A percentile compares a stretch with the other conserved stretches of the same genome.
Evolutionary conservation across 2,888 invertebrate genomes (phyloP).

Genomic region (Caenorhabditis afra): DNA sequence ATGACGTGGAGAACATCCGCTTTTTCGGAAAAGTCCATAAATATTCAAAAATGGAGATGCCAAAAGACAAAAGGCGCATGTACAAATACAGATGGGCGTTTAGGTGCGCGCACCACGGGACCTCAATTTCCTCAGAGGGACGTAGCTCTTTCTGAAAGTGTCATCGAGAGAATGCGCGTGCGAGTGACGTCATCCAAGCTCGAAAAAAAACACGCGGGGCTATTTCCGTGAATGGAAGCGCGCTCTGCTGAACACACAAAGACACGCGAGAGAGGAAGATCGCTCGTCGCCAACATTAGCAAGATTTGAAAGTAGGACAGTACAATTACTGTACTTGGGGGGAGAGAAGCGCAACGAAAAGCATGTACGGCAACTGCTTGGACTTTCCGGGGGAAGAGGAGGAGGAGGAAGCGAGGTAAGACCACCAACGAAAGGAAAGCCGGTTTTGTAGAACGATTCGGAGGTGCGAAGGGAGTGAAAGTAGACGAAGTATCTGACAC

Average conservation of each 20-base stretch:
- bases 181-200: neutral
- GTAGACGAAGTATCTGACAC: constrained; percentile 41
- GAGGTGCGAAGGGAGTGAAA: constrained; percentile 44
- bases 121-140: neutral
- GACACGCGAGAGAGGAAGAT: too few species aligned
- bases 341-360: constrained; percentile 2
- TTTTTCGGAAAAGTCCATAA: constrained; percentile 14
- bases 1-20: constrained; percentile 11
- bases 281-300: neutral
- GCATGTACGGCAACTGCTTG: constrained; percentile 3
- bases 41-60: constrained; percentile 9
- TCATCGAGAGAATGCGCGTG: neutral
- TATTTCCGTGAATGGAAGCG: neutral
- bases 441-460: constrained; percentile 28
- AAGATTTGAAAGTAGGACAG: neutral
- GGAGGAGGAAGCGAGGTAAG: neutral
- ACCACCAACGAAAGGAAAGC: constrained; percentile 7
- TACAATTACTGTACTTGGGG: too few species aligned
- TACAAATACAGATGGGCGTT: constrained; percentile 7
- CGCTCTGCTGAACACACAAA: neutral
- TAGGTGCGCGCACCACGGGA: neutral
- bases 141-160: neutral
- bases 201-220: neutral
- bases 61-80: constrained; percentile 18
- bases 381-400: neutral